Conservation (phyloP, 2,797 vertebrate genomes). For the Rachycentron canadum region DNA sequence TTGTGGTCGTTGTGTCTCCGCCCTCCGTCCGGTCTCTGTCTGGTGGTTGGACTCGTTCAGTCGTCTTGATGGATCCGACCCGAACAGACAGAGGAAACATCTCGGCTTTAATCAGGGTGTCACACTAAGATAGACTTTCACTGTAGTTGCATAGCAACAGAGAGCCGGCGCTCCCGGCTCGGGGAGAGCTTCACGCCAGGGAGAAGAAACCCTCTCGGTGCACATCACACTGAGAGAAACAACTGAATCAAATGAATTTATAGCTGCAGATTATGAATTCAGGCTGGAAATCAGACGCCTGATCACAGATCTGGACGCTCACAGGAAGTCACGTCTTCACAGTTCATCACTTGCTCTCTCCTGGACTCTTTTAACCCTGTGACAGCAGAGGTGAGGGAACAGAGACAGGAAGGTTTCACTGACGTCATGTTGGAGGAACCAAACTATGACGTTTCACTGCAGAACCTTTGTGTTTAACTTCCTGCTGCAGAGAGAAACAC, state of each 20-base stretch:
- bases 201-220: not conserved
- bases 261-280: not conserved
- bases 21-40: no score
- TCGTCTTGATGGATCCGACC: not conserved
- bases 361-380: no score
- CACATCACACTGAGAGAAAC: not conserved
- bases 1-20: no score
- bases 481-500: no score
- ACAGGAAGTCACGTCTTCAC: no score
- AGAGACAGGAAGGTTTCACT: no score
- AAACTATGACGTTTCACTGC: no score
- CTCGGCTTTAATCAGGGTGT: slow-evolving; percentile 33
- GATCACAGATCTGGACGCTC: no score
- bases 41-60: not conserved
- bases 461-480: no score
- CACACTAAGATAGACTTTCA: slow-evolving; percentile 27
- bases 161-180: slow-evolving; percentile 5
- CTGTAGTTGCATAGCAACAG: slow-evolving; percentile 65
- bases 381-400: no score
- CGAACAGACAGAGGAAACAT: not conserved
- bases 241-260: not conserved
- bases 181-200: not conserved
- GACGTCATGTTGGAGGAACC: no score
- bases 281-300: slow-evolving; percentile 11
- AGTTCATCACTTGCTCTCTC: no score